Percentiles rank a stretch among this genome's conserved stretches.
Conservation (phyloP, 2,113 vertebrate species). For the Vidua macroura region DNA sequence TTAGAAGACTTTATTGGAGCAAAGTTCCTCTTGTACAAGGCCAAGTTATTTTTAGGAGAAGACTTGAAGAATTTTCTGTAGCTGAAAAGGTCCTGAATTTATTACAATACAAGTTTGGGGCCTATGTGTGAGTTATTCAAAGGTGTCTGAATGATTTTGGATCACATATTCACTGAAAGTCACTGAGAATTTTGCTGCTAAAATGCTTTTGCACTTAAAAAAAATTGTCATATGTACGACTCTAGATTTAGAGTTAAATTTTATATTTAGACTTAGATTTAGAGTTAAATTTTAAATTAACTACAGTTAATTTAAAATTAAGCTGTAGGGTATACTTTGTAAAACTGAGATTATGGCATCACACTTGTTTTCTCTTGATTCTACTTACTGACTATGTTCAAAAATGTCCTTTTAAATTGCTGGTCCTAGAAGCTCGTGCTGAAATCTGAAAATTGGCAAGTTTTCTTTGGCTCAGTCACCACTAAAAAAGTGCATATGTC, state of each 20-base stretch:
- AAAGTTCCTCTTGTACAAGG: background rate
- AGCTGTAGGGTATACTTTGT: background rate
- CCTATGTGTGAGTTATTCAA: background rate
- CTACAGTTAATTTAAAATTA: background rate
- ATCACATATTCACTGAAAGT: background rate
- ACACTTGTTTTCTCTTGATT: background rate
- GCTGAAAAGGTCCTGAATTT: background rate
- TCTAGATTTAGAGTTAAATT: background rate
- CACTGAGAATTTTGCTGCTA: background rate
- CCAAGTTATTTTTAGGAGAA: background rate
- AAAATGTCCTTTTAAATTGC: background rate
- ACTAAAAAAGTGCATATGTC: background rate
- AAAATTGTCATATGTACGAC: background rate
- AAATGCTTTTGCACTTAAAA: background rate
- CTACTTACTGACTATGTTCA: background rate
- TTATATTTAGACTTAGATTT: background rate
- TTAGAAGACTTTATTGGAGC: background rate
- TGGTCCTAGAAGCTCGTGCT: background rate
- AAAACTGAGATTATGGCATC: background rate
- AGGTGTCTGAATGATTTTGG: background rate
- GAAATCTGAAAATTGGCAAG: background rate
- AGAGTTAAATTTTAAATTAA: background rate
- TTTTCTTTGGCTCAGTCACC: background rate
- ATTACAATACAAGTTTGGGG: background rate
- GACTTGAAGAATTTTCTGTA: slow-evolving; percentile 9